These are phyloP conservation scores for Galago senegalensis DNA, from an alignment of 2,797 vertebrate genomes.

Conservation along the genomic window DNA sequence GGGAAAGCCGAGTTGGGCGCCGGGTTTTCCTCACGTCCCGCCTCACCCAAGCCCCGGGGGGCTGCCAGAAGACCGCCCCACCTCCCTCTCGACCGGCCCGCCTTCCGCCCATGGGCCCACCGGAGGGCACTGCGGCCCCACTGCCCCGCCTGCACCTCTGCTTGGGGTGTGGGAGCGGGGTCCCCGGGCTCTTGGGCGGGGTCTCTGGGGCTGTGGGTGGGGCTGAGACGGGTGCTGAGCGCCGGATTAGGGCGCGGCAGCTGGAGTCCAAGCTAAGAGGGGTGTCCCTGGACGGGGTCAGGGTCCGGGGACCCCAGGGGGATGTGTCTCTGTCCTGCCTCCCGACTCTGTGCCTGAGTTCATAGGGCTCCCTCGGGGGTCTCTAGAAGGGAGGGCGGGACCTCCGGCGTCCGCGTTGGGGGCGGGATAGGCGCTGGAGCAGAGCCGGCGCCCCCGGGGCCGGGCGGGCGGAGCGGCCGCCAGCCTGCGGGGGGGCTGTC, in stretches of 20 bases:
- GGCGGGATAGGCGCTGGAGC: background rate
- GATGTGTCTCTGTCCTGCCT: background rate
- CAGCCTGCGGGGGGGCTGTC: background rate
- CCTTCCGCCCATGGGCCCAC: constrained; percentile 66
- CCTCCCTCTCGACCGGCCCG: background rate
- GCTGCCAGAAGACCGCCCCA: background rate
- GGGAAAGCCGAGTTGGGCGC: background rate
- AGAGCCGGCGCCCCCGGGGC: background rate
- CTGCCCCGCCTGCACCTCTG: fast-evolving
- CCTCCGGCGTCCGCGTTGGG: background rate
- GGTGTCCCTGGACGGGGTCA: background rate
- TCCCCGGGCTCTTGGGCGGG: background rate
- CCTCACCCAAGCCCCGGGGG: background rate
- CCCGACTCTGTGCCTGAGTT: background rate
- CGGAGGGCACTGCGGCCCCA: constrained; percentile 39
- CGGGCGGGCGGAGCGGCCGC: background rate
- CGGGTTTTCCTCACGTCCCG: background rate
- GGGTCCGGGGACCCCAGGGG: background rate
- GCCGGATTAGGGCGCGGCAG: background rate
- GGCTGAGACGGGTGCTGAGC: background rate
- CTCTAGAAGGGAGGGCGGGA: background rate
- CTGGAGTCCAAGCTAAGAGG: background rate
- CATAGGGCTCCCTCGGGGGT: background rate
- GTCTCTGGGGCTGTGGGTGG: background rate
- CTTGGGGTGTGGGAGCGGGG: background rate